These are phyloP conservation scores for Melitaea athalia DNA, from an alignment of 2,888 invertebrate genomes.

Conservation along the genomic window DNA sequence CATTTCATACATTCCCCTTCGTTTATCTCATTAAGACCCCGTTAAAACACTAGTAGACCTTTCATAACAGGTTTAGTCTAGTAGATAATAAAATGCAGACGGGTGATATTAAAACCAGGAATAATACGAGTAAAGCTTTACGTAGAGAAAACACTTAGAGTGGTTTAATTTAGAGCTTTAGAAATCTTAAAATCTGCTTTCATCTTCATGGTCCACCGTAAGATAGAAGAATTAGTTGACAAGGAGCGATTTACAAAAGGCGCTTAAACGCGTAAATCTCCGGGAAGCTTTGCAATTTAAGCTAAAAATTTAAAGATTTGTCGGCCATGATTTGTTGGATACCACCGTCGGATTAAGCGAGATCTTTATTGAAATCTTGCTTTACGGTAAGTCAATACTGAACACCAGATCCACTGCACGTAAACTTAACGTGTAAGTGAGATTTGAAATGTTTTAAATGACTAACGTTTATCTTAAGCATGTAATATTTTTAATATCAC, in stretches of 20 bases:
- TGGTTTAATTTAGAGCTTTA: slow-evolving; percentile 66
- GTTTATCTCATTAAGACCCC: slow-evolving; percentile 37
- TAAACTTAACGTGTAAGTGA: slow-evolving; percentile 13
- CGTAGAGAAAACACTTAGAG: slow-evolving; percentile 61
- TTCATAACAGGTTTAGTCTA: slow-evolving; percentile 37
- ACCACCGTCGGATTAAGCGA: slow-evolving; percentile 34
- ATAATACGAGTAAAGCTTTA: slow-evolving; percentile 64
- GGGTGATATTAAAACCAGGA: slow-evolving; percentile 43
- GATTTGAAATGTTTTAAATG: slow-evolving; percentile 8
- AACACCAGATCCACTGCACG: slow-evolving; percentile 15
- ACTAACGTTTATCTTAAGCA: slow-evolving; percentile 29
- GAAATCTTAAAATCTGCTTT: slow-evolving; percentile 63
- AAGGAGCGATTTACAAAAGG: slow-evolving; percentile 59
- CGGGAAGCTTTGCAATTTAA: slow-evolving; percentile 67
- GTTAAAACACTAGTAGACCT: slow-evolving; percentile 35
- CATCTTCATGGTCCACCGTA: slow-evolving; percentile 53
- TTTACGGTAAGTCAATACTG: slow-evolving; percentile 43
- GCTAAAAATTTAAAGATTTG: slow-evolving; percentile 48
- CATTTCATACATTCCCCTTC: slow-evolving; percentile 41
- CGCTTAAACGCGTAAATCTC: slow-evolving; percentile 59
- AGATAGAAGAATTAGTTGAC: slow-evolving; percentile 62
- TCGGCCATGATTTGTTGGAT: slow-evolving; percentile 43
- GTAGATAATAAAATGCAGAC: slow-evolving; percentile 32
- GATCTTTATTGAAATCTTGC: slow-evolving; percentile 35
- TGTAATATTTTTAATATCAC: slow-evolving; percentile 39